Evolutionary conservation across 2,888 invertebrate species (phyloP).

Genomic region (Lapara coniferarum): DNA sequence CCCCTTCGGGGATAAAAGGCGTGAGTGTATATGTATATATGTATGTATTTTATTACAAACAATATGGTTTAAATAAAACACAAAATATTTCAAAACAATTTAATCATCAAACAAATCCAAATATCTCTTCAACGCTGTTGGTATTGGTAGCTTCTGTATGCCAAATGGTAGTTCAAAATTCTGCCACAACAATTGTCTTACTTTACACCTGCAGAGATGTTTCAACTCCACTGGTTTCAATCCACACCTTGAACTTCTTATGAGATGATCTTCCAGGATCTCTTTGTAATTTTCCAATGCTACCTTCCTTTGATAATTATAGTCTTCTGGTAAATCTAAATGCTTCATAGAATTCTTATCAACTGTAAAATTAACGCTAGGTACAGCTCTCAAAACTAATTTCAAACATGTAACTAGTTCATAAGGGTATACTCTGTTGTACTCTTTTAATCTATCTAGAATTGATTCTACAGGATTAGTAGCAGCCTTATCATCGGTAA

Average conservation of each 20-base stretch:
- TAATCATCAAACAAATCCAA: slow-evolving; percentile 89
- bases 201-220: slow-evolving; percentile 88
- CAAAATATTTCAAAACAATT: slow-evolving; percentile 39
- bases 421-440: slow-evolving; percentile 85
- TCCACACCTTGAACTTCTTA: slow-evolving; percentile 85
- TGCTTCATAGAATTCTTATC: slow-evolving; percentile 62
- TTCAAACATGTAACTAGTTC: slow-evolving; percentile 88
- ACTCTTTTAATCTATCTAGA: slow-evolving; percentile 86
- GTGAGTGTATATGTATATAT: too few relatives aligned
- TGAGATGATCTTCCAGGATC: slow-evolving; percentile 82
- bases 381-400: slow-evolving; percentile 86
- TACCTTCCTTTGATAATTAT: slow-evolving; percentile 73
- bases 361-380: slow-evolving; percentile 81
- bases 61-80: slow-evolving; percentile 22
- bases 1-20: too few relatives aligned
- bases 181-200: slow-evolving; percentile 86
- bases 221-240: slow-evolving; percentile 87
- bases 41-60: too few relatives aligned
- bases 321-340: slow-evolving; percentile 66
- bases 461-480: slow-evolving; percentile 86
- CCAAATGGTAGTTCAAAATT: slow-evolving; percentile 90
- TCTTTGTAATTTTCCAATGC: slow-evolving; percentile 73
- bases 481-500: slow-evolving; percentile 83
- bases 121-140: slow-evolving; percentile 86
- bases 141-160: slow-evolving; percentile 87